These are phyloP conservation scores for Holacanthella duospinosa DNA, from an alignment of 2,888 invertebrate species.

Conservation along the genomic window DNA sequence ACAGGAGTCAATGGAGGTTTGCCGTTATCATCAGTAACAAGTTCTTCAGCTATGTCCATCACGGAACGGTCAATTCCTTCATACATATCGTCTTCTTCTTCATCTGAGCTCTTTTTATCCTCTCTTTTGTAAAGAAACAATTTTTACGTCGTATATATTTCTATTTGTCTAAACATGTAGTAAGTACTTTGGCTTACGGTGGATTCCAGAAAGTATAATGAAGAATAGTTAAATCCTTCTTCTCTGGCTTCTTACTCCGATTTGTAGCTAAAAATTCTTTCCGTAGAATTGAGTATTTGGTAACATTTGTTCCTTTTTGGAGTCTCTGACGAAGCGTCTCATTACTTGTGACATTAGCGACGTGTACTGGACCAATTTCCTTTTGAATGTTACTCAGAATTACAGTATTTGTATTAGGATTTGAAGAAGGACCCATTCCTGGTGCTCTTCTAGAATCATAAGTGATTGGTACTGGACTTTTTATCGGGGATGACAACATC, in stretches of 20 bases:
- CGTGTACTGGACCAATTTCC: not conserved
- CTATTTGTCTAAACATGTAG: too few species aligned
- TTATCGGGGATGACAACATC: not conserved
- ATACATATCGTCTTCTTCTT: not conserved
- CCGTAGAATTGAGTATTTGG: not conserved
- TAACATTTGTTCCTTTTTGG: conserved; percentile 4
- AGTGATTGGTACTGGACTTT: not conserved
- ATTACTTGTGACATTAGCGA: not conserved
- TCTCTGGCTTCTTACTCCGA: conserved; percentile 3
- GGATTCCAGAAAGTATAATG: conserved; percentile 37
- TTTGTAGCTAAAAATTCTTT: conserved; percentile 3
- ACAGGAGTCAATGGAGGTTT: not conserved
- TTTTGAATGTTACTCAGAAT: not conserved
- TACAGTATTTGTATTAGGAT: not conserved
- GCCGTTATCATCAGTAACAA: not conserved
- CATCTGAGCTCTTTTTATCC: not conserved
- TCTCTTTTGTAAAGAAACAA: not conserved
- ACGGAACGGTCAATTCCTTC: not conserved
- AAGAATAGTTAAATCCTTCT: conserved; percentile 58
- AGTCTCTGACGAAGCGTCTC: conserved; percentile 7
- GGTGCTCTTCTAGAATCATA: not conserved
- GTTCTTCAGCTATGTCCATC: conserved; percentile 8
- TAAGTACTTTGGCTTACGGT: too few species aligned
- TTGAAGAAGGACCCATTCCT: not conserved
- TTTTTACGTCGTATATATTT: not conserved